Conservation (phyloP, 1,140 invertebrate species). For the Oscheius sp. region DNA sequence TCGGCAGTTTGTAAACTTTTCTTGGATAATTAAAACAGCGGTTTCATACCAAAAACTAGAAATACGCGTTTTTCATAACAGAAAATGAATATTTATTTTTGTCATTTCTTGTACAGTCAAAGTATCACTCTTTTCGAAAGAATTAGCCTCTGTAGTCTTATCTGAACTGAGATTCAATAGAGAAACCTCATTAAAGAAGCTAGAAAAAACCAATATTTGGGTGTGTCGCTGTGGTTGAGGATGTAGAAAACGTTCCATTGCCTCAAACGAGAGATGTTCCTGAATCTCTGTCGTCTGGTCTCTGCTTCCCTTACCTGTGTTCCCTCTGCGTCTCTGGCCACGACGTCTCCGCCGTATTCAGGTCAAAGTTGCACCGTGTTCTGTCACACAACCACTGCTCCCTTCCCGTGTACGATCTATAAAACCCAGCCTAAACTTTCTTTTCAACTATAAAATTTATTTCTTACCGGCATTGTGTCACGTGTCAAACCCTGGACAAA, state of each 20-base stretch:
- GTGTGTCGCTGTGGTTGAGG: background rate
- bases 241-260: conserved; percentile 4
- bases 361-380: background rate
- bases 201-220: conserved; percentile 3
- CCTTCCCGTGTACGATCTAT: background rate
- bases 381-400: background rate
- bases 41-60: no score
- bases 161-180: no score
- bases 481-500: background rate
- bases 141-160: no score
- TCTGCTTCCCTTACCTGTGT: no score
- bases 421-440: background rate
- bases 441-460: background rate
- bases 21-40: no score
- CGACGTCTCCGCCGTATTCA: background rate
- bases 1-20: no score
- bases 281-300: no score
- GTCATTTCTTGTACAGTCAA: no score
- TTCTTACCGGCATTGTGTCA: background rate
- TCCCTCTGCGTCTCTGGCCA: background rate
- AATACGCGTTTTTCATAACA: no score
- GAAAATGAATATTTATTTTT: no score
- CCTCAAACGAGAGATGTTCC: background rate
- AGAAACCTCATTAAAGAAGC: no score
- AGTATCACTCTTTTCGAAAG: no score